These are phyloP conservation scores for Halesus radiatus DNA, from an alignment of 1,140 invertebrate genomes.

Conservation along the genomic window DNA sequence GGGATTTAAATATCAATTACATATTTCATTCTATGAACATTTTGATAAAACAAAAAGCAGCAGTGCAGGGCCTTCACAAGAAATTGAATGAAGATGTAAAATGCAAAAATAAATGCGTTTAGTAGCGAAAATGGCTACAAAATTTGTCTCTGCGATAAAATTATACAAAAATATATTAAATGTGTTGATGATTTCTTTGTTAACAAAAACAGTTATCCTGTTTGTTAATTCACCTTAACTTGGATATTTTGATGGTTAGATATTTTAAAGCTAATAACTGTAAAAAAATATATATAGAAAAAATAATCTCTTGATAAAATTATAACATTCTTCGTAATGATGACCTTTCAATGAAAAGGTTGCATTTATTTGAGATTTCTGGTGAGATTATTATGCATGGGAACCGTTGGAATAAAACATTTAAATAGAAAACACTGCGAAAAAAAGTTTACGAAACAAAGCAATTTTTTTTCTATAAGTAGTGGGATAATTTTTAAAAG, in stretches of 20 bases:
- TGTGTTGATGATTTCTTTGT: no score
- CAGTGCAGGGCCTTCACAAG: not conserved
- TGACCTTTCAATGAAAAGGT: not conserved
- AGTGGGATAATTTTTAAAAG: no score
- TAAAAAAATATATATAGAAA: not conserved
- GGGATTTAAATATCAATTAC: no score
- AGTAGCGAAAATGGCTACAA: slow-evolving; percentile 20
- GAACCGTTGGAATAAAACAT: not conserved
- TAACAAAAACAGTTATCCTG: no score
- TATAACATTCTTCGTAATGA: no score
- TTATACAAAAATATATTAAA: slow-evolving; percentile 13
- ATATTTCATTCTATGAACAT: no score
- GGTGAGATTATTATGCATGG: slow-evolving; percentile 1
- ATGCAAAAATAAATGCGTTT: slow-evolving; percentile 29
- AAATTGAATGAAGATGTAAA: not conserved
- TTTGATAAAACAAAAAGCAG: no score
- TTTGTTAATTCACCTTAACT: not conserved
- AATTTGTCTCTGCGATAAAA: slow-evolving; percentile 26
- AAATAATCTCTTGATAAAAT: not conserved
- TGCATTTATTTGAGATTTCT: slow-evolving; percentile 9
- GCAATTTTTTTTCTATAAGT: no score
- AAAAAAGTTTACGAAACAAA: no score
- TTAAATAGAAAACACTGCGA: no score
- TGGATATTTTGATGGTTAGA: not conserved
- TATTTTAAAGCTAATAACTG: no score